Conservation (phyloP, 2,888 invertebrate genomes). For the Pemphredon lugubris region DNA sequence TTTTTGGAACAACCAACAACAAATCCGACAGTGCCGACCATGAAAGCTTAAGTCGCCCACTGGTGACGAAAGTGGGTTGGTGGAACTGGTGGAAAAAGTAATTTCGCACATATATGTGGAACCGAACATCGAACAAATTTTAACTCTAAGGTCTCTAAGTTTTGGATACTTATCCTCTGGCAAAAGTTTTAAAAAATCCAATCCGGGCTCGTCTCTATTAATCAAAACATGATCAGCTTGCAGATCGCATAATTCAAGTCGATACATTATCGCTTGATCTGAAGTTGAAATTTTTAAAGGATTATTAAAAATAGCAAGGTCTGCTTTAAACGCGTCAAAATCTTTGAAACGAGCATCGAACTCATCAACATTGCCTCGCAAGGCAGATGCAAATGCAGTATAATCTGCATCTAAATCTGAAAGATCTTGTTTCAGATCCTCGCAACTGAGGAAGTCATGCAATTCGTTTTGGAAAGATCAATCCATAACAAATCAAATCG, state of each 20-base stretch:
- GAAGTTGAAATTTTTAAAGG: background rate
- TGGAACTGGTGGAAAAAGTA: too few species aligned
- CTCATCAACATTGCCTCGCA: background rate
- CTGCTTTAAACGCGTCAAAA: background rate
- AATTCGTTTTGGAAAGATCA: background rate
- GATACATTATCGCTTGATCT: background rate
- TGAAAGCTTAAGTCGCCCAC: too few species aligned
- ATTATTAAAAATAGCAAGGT: slow-evolving; percentile 11
- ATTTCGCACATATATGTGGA: slow-evolving; percentile 25
- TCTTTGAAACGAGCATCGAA: background rate
- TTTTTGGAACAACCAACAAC: too few species aligned
- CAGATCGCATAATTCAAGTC: background rate
- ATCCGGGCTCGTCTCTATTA: background rate
- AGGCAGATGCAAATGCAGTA: background rate
- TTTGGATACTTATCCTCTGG: background rate
- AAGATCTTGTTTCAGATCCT: too few species aligned
- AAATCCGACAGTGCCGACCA: too few species aligned
- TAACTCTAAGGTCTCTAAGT: slow-evolving; percentile 83
- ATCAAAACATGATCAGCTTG: slow-evolving; percentile 4
- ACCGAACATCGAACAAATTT: slow-evolving; percentile 83
- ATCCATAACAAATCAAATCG: background rate
- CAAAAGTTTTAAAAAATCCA: slow-evolving; percentile 17
- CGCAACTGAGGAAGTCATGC: background rate
- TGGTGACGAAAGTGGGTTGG: too few species aligned
- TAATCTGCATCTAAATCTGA: background rate